Conservation (phyloP, 2,888 invertebrate species). For the Papilio protenor region DNA sequence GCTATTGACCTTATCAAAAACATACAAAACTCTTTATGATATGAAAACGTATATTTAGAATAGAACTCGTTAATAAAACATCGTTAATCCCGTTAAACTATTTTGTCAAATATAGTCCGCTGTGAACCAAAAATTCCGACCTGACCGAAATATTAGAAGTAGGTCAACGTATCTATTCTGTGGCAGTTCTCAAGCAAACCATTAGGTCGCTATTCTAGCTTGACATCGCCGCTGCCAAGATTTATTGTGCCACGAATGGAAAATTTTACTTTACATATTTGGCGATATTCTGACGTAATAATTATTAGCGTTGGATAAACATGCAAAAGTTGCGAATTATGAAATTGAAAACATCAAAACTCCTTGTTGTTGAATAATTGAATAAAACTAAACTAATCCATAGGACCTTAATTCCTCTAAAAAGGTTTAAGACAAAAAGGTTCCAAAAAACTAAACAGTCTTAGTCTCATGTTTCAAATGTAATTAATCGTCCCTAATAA, state of each 20-base stretch:
- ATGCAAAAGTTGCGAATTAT: background rate
- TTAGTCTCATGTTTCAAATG: background rate
- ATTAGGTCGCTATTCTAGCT: conserved; percentile 36
- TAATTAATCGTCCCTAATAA: background rate
- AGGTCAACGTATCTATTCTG: conserved; percentile 34
- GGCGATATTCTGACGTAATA: background rate
- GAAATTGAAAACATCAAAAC: background rate
- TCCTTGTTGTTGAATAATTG: background rate
- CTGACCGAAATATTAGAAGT: conserved; percentile 33
- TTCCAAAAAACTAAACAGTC: background rate
- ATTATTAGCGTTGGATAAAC: background rate
- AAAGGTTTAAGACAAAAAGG: background rate
- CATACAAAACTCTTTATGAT: background rate
- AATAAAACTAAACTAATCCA: background rate
- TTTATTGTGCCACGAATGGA: conserved; percentile 37
- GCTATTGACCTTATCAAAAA: background rate
- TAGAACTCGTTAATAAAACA: background rate
- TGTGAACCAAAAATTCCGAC: conserved; percentile 5
- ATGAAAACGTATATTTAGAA: background rate
- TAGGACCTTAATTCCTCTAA: background rate
- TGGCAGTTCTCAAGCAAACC: conserved; percentile 36
- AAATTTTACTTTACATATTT: conserved; percentile 23
- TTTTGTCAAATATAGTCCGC: background rate
- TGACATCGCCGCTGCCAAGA: conserved; percentile 34
- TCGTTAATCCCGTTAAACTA: background rate